Percentiles rank a stretch among this genome's conserved stretches.
phyloP scores from a whole-genome alignment of 2,113 vertebrate species.

The Mesoclemmys tuberculata region DNA sequence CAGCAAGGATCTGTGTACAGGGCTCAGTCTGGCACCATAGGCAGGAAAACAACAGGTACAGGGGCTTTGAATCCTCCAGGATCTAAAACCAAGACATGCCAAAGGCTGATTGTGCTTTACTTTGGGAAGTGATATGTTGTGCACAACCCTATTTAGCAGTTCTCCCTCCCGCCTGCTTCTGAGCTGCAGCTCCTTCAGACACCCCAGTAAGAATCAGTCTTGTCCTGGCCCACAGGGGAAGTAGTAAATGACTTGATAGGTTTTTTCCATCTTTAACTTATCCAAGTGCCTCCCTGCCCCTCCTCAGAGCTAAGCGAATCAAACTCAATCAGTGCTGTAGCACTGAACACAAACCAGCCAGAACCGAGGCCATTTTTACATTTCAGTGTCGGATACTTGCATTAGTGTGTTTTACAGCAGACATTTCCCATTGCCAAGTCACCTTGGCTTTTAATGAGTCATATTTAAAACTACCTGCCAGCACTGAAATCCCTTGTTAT shows the following conservation, averaged over 20 bases:
- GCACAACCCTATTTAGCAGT: not conserved
- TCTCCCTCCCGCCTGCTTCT: not conserved
- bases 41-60: not conserved
- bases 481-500: constrained; percentile 50
- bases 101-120: fast-evolving
- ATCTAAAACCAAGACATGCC: not conserved
- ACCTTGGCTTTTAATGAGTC: constrained; percentile 51
- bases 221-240: not conserved
- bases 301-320: not conserved
- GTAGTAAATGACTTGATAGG: not conserved
- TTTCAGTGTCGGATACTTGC: not conserved
- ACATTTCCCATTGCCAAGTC: constrained; percentile 28
- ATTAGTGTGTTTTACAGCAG: not conserved
- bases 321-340: fast-evolving
- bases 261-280: not conserved
- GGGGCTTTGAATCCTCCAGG: not conserved
- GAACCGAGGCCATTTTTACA: not conserved
- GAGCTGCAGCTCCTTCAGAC: not conserved
- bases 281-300: not conserved
- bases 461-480: constrained; percentile 30
- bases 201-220: not conserved
- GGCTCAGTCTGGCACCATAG: not conserved
- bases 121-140: not conserved
- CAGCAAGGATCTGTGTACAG: not conserved
- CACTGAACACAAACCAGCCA: not conserved